Conservation (phyloP, 2,888 invertebrate genomes). For the Helicoverpa assulta region DNA sequence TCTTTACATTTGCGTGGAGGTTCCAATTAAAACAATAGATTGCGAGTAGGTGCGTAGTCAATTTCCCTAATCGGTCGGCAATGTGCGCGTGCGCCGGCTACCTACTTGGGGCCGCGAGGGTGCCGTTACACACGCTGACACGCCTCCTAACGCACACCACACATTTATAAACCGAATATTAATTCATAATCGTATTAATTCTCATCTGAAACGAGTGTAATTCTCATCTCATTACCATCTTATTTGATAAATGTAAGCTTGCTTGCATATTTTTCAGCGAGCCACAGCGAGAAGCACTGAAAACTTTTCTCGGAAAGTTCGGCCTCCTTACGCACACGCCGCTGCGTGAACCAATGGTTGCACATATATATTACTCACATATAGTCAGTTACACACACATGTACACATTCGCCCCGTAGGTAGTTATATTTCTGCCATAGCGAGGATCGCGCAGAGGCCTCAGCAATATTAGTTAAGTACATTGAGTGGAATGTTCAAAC, state of each 20-base stretch:
- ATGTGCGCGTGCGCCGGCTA: conserved; percentile 73
- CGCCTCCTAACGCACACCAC: conserved; percentile 77
- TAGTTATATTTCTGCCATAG: conserved; percentile 65
- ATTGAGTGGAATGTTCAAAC: conserved; percentile 67
- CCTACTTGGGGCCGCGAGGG: conserved; percentile 86
- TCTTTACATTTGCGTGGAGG: conserved; percentile 63
- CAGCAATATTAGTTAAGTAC: conserved; percentile 69
- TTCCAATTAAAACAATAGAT: conserved; percentile 77
- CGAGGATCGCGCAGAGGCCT: conserved; percentile 69
- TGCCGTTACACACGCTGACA: conserved; percentile 77
- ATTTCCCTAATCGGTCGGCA: conserved; percentile 82
- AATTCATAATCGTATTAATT: conserved; percentile 45
- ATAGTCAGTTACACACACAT: conserved; percentile 63
- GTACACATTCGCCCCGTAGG: conserved; percentile 66
- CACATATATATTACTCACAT: conserved; percentile 66
- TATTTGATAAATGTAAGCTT: conserved; percentile 37
- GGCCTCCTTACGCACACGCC: conserved; percentile 72
- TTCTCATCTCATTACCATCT: conserved; percentile 12
- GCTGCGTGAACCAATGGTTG: conserved; percentile 62
- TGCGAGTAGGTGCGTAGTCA: conserved; percentile 72
- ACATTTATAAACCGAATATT: conserved; percentile 55
- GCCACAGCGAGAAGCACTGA: conserved; percentile 60
- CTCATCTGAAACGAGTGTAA: conserved; percentile 24
- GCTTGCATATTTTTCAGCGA: conserved; percentile 54
- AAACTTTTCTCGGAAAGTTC: conserved; percentile 75